Evolutionary conservation across 2,113 vertebrate species (phyloP).

Genomic region (Dipodomys spectabilis): DNA sequence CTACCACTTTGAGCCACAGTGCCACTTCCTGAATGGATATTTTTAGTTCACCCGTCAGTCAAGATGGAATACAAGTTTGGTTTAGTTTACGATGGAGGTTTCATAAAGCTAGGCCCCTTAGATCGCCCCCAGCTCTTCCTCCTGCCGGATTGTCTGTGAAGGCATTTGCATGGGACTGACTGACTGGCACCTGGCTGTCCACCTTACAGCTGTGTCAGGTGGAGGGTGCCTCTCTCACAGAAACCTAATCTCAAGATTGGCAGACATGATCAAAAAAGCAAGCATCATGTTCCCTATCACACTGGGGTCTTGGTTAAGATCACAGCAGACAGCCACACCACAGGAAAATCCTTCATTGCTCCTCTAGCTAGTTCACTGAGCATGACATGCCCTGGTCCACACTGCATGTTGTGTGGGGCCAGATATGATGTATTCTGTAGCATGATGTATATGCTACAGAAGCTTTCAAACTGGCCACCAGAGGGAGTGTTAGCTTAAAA

Average conservation of each 20-base stretch:
- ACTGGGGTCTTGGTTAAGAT: background rate
- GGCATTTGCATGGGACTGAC: too few relatives aligned
- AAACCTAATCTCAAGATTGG: background rate
- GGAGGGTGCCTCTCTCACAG: background rate
- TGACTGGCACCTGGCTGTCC: too few relatives aligned
- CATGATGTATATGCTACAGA: background rate
- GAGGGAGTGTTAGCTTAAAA: background rate
- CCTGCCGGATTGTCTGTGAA: background rate
- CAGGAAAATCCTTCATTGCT: background rate
- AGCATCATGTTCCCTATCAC: background rate
- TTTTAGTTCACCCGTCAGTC: background rate
- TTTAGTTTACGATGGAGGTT: background rate
- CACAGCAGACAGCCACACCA: too few relatives aligned
- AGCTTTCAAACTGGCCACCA: background rate
- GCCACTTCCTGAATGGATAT: too few relatives aligned
- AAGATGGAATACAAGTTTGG: background rate
- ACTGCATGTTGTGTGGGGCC: background rate
- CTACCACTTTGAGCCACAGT: too few relatives aligned
- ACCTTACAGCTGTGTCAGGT: background rate
- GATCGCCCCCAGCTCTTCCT: background rate
- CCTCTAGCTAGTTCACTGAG: background rate
- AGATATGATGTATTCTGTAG: fast-evolving
- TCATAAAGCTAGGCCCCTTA: too few relatives aligned
- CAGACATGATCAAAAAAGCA: background rate
- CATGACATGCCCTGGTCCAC: background rate